Conservation (phyloP, 2,797 vertebrate genomes). For the Spheniscus humboldti region DNA sequence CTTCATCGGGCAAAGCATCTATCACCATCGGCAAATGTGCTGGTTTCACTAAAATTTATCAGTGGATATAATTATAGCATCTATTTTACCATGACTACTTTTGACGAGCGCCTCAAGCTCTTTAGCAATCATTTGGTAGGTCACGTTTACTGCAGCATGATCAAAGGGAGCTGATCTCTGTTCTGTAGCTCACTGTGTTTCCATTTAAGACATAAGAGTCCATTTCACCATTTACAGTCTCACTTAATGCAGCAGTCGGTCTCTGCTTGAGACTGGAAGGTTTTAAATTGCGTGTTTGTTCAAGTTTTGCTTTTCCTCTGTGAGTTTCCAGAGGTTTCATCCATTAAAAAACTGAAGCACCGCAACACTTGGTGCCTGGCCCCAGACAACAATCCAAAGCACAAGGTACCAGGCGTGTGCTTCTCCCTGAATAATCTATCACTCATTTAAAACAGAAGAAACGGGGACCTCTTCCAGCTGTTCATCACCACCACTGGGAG, state of each 20-base stretch:
- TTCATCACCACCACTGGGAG: background rate
- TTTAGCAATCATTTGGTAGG: background rate
- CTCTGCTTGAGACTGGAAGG: background rate
- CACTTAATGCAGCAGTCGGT: background rate
- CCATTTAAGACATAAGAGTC: background rate
- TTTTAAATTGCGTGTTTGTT: background rate
- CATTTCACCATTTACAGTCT: background rate
- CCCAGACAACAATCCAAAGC: background rate
- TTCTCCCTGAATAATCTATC: background rate
- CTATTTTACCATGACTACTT: conserved; percentile 25
- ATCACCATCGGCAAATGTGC: background rate
- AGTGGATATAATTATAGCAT: conserved; percentile 11
- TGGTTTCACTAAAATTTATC: conserved; percentile 23
- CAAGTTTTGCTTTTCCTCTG: background rate
- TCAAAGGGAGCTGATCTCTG: conserved; percentile 1
- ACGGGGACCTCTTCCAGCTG: background rate
- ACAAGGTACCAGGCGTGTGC: fast-evolving
- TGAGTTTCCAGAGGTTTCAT: background rate
- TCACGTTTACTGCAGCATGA: background rate
- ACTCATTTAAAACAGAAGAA: background rate
- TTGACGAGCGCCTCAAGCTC: conserved; percentile 3
- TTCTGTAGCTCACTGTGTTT: background rate
- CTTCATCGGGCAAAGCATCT: background rate
- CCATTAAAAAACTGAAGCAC: background rate
- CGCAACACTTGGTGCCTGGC: background rate